phyloP scores from a whole-genome alignment of 2,888 invertebrate genomes.

The Ennomos quercinarius region DNA sequence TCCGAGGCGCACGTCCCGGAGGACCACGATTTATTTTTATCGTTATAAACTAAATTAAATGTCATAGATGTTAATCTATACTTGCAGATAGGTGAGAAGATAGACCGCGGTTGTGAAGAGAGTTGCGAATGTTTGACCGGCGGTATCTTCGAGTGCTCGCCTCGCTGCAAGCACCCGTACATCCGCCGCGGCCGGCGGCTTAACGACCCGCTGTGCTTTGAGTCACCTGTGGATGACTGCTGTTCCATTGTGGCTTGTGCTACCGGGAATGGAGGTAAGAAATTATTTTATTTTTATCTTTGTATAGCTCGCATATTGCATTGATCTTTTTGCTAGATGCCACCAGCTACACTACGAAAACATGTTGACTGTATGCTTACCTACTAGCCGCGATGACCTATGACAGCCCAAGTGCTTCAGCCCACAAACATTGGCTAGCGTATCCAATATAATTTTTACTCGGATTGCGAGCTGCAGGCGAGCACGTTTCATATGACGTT shows the following conservation, averaged over 20 bases:
- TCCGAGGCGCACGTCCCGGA: too few species aligned
- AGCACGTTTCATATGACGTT: too few species aligned
- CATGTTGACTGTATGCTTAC: too few species aligned
- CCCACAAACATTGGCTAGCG: too few species aligned
- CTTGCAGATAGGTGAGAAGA: constrained; percentile 87
- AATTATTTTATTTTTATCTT: constrained; percentile 3
- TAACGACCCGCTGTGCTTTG: constrained; percentile 90
- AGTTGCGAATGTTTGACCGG: constrained; percentile 89
- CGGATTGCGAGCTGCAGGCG: too few species aligned
- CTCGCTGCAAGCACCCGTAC: constrained; percentile 89
- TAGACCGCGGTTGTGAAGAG: constrained; percentile 91
- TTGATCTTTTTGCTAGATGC: background rate
- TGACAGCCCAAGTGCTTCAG: too few species aligned
- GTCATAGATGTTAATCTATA: too few species aligned
- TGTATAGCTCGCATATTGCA: background rate
- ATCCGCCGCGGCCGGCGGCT: constrained; percentile 88
- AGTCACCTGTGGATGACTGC: constrained; percentile 88
- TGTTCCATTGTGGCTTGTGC: constrained; percentile 90
- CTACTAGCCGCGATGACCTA: too few species aligned
- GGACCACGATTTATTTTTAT: too few species aligned
- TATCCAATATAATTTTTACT: too few species aligned
- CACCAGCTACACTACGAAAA: too few species aligned
- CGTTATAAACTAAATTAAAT: too few species aligned
- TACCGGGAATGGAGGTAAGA: constrained; percentile 78
- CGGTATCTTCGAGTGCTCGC: constrained; percentile 90